Base-by-base conservation (phyloP, 2,888 invertebrate genomes). In the Leucania comma region DNA sequence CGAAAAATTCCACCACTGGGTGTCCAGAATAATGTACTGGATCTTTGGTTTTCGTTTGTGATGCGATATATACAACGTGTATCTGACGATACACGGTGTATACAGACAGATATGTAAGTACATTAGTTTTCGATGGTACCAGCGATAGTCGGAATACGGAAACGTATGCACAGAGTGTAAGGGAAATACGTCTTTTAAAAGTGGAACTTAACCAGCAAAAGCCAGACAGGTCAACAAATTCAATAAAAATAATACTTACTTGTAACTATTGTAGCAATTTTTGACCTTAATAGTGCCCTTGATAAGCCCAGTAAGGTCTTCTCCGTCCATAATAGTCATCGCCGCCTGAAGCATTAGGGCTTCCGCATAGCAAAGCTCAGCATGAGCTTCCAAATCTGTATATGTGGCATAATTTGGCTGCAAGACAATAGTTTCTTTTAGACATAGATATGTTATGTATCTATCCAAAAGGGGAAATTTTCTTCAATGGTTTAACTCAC, bases 311-410 rank as follows among this genome's bases (percentile, higher is more conserved):
- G 98, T 97, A 74, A 99, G 96, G 56, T 98, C 99, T 92, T 99
- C 99, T 89, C 99, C 99, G 89, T 99, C 99, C 88, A 99, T 97
- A 90, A 99, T 98, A 22, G 98, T 98, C 78, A 99, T 96, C 90
- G 99, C 97, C 0, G 99, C 98, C 89, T 98, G 97, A 72, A 99
- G 96, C 61, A 99, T 96, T 60, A 99, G 96, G 46, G 98, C 97
- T 92, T 99, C 99, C 0, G 99, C 99, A 91, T 98, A 98, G 91
- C 99, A 99, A 50, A 99, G 95, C 90, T 99, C 99, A 0, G 99
- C 99, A 94, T 99, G 99, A 24, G 98, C 97, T 94, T 99, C 98
- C 89, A 97, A 92, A 93, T 97, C 98, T 2, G 98, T 97, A 84
- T 98, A 98, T 35, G 96, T 93, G 82, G 97, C 97, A 87, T 98